phyloP scores from a whole-genome alignment of 2,113 vertebrate species.

The Anser cygnoides region DNA sequence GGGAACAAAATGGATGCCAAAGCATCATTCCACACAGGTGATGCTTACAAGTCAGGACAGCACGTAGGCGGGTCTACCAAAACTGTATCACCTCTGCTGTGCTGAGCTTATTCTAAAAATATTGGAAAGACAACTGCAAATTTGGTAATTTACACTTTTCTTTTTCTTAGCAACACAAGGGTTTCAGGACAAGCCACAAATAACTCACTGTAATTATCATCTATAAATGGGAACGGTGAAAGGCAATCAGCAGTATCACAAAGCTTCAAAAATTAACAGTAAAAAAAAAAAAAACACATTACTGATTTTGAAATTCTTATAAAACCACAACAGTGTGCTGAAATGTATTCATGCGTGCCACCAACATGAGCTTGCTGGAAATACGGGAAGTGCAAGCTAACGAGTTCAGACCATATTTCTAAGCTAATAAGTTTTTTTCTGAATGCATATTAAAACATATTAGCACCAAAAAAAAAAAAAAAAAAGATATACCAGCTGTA shows the following conservation, averaged over 20 bases:
- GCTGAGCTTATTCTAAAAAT: background rate
- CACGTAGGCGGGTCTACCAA: background rate
- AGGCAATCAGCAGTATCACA: background rate
- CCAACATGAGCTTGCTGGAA: background rate
- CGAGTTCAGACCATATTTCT: background rate
- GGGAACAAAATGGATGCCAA: background rate
- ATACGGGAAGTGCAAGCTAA: background rate
- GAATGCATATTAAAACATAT: background rate
- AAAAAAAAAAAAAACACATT: background rate
- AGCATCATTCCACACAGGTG: background rate
- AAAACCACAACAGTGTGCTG: background rate
- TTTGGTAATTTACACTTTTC: background rate
- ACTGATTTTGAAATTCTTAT: background rate
- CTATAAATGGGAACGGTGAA: background rate
- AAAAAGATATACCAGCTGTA: background rate
- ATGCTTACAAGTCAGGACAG: background rate
- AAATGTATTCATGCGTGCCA: background rate
- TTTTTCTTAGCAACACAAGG: background rate
- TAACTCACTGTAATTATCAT: background rate
- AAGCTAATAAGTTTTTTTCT: background rate
- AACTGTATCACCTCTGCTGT: background rate
- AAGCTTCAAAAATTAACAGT: background rate
- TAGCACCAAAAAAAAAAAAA: background rate
- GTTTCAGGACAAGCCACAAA: background rate
- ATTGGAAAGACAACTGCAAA: background rate